phyloP scores from a whole-genome alignment of 2,797 vertebrate genomes.

The Triplophysa bombifrons region DNA sequence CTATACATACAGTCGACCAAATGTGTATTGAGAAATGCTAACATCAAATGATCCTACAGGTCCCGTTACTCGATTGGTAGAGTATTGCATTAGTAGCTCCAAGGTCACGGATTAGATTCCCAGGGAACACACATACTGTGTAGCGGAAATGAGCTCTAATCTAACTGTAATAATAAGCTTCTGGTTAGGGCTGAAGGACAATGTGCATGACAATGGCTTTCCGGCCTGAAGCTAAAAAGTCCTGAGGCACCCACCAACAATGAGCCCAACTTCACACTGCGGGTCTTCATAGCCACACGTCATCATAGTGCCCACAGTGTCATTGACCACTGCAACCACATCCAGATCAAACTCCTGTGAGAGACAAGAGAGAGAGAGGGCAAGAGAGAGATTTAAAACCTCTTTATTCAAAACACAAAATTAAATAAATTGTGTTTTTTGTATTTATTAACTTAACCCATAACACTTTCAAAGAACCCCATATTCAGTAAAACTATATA shows the following conservation, averaged over 20 bases:
- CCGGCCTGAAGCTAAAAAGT: not conserved
- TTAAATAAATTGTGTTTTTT: too few species aligned
- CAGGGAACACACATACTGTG: not conserved
- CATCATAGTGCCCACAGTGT: constrained; percentile 99
- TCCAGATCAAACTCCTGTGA: constrained; percentile 92
- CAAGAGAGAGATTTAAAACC: too few species aligned
- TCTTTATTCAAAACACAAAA: too few species aligned
- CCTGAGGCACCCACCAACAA: constrained; percentile 82
- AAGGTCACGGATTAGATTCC: too few species aligned
- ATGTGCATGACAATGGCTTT: not conserved
- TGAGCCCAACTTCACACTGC: constrained; percentile 92
- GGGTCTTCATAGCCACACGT: constrained; percentile 93
- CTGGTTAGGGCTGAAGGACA: not conserved
- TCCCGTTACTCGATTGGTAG: too few species aligned
- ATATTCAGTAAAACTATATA: too few species aligned
- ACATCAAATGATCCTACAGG: too few species aligned
- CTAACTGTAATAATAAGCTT: not conserved
- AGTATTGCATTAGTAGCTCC: too few species aligned
- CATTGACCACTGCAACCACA: constrained; percentile 93
- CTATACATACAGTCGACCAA: not conserved
- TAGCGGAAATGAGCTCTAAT: not conserved
- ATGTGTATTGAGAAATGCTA: not conserved
- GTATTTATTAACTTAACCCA: too few species aligned
- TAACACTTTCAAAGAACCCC: too few species aligned
- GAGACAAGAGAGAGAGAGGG: not conserved